Evolutionary conservation across 37 sponge, comb jelly and placozoan species (phyloP), one percentile per base, ranked within the genome.

Genomic region (Mnemiopsis leidyi): DNA sequence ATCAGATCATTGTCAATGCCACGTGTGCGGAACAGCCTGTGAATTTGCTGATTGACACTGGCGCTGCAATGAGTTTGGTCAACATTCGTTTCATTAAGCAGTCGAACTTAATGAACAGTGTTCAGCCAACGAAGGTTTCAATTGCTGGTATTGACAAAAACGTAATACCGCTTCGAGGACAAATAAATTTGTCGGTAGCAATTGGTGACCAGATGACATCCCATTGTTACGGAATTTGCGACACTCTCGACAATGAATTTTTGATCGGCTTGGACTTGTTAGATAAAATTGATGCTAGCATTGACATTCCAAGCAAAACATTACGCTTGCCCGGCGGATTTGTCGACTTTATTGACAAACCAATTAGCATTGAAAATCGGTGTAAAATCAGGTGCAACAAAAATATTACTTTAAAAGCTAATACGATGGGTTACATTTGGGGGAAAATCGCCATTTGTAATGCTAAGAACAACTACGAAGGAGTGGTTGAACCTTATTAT

Each of bases 21-120:
- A 33, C 35, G 36, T 77, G 79, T 77, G 35, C 26, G 0, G 33
- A 18, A 28, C 33, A 36, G 3, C 90, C 90, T 24, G 61, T 85
- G 1, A 85, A 85, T 25, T 25, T 85, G 1, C 39, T 85, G 7
- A 39, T 85, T 26, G 90, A 85, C 48, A 85, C 90, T 36, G 90
- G 90, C 5, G 90, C 90, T 23, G 36, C 61, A 20, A 40, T 40
- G 24, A 85, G 90, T 40, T 33, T 85, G 24, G 61, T 85, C 0
- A 85, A 40, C 61, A 85, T 61, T 26, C 90, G 90, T 32, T 40
- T 40, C 61, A 39, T 40, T 3, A 37, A 39, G 7, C 90, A 85
- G 35, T 28, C 61, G 9, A 85, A 85, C 30, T 18, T 39, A 39
- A 16, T 85, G 25, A 25, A 39, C 23, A 38, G 48, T 2, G 29